Percentiles rank a stretch among this genome's conserved stretches.
These are phyloP conservation scores for Xestia sexstrigata DNA, from an alignment of 2,888 invertebrate species.

Conservation along the genomic window DNA sequence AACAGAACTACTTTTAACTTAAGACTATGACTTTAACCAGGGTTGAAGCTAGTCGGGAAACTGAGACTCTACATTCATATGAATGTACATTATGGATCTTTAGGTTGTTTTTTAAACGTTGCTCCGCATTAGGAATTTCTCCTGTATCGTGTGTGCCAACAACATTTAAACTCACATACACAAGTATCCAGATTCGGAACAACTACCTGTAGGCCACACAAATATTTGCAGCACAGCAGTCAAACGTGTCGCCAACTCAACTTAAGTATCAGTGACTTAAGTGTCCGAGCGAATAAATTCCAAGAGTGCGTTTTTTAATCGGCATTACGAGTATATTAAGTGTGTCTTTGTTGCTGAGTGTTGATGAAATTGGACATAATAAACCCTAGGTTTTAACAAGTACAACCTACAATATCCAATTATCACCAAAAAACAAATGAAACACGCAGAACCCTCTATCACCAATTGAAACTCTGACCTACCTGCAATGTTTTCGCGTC, in stretches of 20 bases:
- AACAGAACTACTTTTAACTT: not conserved
- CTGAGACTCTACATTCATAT: too few species aligned
- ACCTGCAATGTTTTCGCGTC: constrained; percentile 33
- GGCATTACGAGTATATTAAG: not conserved
- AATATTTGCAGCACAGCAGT: not conserved
- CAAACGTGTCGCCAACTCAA: not conserved
- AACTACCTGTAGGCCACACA: not conserved
- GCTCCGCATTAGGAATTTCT: not conserved
- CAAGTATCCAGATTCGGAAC: not conserved
- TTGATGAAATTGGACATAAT: not conserved
- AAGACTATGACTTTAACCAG: not conserved
- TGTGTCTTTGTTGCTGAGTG: not conserved
- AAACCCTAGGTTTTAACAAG: not conserved
- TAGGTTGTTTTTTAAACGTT: too few species aligned
- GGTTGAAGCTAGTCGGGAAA: not conserved
- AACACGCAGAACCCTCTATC: constrained; percentile 45
- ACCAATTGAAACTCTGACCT: constrained; percentile 10
- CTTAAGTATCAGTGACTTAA: not conserved
- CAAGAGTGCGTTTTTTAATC: not conserved
- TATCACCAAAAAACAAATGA: not conserved
- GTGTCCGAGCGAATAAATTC: not conserved
- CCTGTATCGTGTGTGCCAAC: not conserved
- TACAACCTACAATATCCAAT: not conserved
- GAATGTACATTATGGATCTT: too few species aligned
- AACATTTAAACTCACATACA: constrained; percentile 1